Conservation (phyloP, 2,113 vertebrate genomes). For the Phalacrocorax carbo region DNA sequence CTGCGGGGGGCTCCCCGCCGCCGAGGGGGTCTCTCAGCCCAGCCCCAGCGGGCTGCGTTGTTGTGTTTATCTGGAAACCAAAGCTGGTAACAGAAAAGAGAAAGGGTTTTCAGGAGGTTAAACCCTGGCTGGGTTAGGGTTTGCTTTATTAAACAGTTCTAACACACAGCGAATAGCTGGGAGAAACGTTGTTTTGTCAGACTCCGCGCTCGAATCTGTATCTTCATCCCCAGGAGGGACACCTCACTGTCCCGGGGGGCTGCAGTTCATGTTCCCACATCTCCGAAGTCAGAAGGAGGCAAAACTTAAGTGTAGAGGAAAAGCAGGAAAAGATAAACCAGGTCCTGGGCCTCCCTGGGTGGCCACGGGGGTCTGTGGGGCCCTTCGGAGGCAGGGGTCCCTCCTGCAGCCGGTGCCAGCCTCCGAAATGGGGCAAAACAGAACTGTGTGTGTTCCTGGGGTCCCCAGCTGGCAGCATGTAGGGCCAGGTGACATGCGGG, state of each 20-base stretch:
- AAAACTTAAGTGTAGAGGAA: neutral
- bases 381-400: neutral
- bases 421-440: fast-evolving
- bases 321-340: neutral
- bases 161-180: neutral
- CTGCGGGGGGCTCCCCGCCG: neutral
- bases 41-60: neutral
- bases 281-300: neutral
- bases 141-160: neutral
- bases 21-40: neutral
- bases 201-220: neutral
- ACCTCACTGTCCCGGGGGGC: neutral
- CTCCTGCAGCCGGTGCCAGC: neutral
- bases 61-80: neutral
- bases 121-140: neutral
- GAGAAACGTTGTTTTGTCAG: neutral
- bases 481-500: neutral
- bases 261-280: neutral
- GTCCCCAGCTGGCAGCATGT: neutral
- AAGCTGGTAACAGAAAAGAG: neutral
- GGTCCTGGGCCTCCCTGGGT: neutral
- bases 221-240: neutral
- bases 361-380: neutral
- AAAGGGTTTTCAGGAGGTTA: neutral
- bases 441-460: neutral